Percentiles rank a stretch among this genome's conserved stretches.
These are phyloP conservation scores for Aphis gossypii DNA, from an alignment of 1,140 invertebrate genomes.

Conservation along the genomic window DNA sequence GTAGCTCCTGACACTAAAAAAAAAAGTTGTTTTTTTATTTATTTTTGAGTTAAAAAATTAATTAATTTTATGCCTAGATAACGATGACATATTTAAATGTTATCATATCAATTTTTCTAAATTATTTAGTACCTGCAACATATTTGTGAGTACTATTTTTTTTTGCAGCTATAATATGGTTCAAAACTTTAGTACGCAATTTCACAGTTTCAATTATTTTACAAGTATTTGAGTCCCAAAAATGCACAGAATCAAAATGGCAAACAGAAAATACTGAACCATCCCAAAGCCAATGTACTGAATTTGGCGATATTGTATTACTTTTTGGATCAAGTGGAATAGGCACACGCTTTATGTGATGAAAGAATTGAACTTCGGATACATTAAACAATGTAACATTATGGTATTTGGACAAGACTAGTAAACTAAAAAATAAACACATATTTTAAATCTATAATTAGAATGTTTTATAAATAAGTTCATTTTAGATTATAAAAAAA, in stretches of 20 bases:
- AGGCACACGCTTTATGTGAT: background rate
- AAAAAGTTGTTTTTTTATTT: background rate
- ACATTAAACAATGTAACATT: background rate
- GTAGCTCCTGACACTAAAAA: slow-evolving; percentile 16
- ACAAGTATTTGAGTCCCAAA: background rate
- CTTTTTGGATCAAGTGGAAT: background rate
- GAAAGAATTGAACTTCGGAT: background rate
- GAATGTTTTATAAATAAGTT: background rate
- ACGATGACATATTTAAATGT: background rate
- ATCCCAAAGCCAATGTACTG: slow-evolving; percentile 49
- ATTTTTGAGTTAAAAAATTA: background rate
- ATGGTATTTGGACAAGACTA: background rate
- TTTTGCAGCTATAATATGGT: slow-evolving; percentile 16
- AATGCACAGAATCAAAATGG: background rate
- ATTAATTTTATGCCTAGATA: background rate
- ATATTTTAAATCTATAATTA: background rate
- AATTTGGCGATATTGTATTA: background rate
- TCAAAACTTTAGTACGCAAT: background rate
- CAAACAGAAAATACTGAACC: slow-evolving; percentile 29
- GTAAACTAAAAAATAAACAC: slow-evolving; percentile 16
- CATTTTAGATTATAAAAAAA: background rate
- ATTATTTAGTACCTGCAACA: slow-evolving; percentile 39
- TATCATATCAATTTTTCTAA: background rate
- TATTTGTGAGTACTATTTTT: background rate
- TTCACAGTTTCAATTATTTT: slow-evolving; percentile 6